These are phyloP conservation scores for Timema podura DNA, from an alignment of 2,888 invertebrate species.

Conservation along the genomic window DNA sequence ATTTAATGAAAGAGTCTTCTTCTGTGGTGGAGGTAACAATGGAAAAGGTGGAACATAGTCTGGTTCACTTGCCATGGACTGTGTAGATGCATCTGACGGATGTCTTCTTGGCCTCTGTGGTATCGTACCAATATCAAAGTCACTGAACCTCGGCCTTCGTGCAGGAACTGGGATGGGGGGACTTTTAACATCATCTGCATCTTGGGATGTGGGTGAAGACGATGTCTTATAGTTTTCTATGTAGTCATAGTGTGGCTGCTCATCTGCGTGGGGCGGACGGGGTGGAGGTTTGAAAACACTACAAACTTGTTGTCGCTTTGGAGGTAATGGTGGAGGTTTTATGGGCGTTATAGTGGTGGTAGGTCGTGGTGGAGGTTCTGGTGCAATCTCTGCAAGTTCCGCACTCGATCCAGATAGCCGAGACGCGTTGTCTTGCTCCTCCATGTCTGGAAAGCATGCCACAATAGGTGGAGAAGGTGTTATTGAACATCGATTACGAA, in stretches of 20 bases:
- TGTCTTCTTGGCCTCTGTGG: slow-evolving; percentile 44
- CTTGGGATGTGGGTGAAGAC: slow-evolving; percentile 32
- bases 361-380: slow-evolving; percentile 65
- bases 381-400: slow-evolving; percentile 48
- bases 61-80: slow-evolving; percentile 55
- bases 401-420: slow-evolving; percentile 38
- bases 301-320: slow-evolving; percentile 61
- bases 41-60: slow-evolving; percentile 62
- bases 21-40: slow-evolving; percentile 49
- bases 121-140: slow-evolving; percentile 43
- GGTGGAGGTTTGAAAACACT: slow-evolving; percentile 60
- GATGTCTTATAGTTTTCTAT: slow-evolving; percentile 48
- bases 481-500: slow-evolving; percentile 28
- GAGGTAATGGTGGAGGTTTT: slow-evolving; percentile 69
- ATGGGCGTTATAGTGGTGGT: slow-evolving; percentile 55
- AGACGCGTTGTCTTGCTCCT: slow-evolving; percentile 39
- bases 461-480: slow-evolving; percentile 29
- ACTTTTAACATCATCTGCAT: slow-evolving; percentile 43
- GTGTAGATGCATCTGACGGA: slow-evolving; percentile 47
- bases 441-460: slow-evolving; percentile 28
- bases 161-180: slow-evolving; percentile 61
- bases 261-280: slow-evolving; percentile 55
- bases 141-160: slow-evolving; percentile 50
- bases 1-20: slow-evolving; percentile 34
- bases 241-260: slow-evolving; percentile 53